A percentile compares a stretch with the other conserved stretches of the same genome.
These are phyloP conservation scores for Planiliza haematocheilus DNA, from an alignment of 2,113 vertebrate species.

Conservation along the genomic window DNA sequence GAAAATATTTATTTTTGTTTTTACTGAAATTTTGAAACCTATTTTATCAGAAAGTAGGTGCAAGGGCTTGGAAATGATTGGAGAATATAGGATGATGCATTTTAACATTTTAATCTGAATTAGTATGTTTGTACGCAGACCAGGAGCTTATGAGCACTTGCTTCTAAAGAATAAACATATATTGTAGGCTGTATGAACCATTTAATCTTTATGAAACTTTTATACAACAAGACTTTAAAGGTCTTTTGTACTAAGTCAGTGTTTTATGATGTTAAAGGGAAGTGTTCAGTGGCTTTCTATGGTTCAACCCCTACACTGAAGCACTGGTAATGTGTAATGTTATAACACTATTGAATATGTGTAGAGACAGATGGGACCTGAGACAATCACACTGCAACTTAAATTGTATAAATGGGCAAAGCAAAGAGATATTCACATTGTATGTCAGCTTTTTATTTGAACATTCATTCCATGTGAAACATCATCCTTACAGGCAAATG, in stretches of 20 bases:
- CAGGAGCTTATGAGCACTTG: too few species aligned
- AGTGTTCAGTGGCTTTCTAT: constrained; percentile 9
- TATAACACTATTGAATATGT: constrained; percentile 18
- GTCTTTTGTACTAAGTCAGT: neutral
- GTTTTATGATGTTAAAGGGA: neutral
- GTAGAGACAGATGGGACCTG: constrained; percentile 20
- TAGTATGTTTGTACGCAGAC: neutral
- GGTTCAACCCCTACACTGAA: neutral
- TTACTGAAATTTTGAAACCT: neutral
- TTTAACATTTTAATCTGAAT: neutral
- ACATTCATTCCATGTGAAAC: neutral
- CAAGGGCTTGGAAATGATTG: neutral
- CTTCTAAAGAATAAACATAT: too few species aligned
- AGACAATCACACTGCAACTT: constrained; percentile 40
- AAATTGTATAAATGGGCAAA: constrained; percentile 21
- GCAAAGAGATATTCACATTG: neutral
- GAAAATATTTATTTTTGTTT: neutral
- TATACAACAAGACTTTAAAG: too few species aligned
- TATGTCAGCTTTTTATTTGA: neutral
- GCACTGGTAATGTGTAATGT: neutral
- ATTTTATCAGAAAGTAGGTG: neutral
- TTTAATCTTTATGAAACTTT: constrained; percentile 53
- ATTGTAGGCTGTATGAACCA: neutral
- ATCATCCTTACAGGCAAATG: neutral
- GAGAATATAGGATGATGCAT: neutral